Base-by-base conservation (phyloP, 1,140 invertebrate species). In the Ceratina australensis region DNA sequence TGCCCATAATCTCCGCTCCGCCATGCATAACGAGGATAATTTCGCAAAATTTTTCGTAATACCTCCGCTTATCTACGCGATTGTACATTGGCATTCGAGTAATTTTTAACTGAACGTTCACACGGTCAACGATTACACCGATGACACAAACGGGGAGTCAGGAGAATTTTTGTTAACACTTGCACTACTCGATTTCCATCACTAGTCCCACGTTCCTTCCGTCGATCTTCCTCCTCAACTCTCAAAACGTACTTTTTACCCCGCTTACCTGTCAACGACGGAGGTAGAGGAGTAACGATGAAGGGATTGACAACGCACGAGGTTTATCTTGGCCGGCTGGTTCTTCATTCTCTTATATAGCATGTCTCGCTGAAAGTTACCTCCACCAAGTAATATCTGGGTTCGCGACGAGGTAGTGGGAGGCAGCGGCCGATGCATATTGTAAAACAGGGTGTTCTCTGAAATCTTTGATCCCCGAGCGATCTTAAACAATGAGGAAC, bases 271-370 rank as follows among this genome's bases (percentile, higher is more conserved):
- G 81, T 86, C 74, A 82, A 79, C 68, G 77, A 83, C 67, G 77
- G 85, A 87, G 81, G 75, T 81, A 87, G 78, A 87, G 85, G 79
- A 86, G 83, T 71, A 85, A 78, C 83, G 71, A 79, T 77, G 76
- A 89, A 86, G 69, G 81, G 87, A 90, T 86, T 82, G 87, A 90
- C 89, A 87, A 89, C 86, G 89, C 91, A 86, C 90, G 86, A 88
- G 88, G 77, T 92, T 91, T 90, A 92, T 92, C 89, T 89, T 87
- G 83, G 89, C 86, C 84, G 86, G 81, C 87, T 88, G 85, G 82
- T 84, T 83, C 82, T 88, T 85, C 90, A 87, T 88, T 91, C 90
- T 86, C 90, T 92, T 92, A 92, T 92, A 92, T 92, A 92, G 87
- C 88, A 81, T 85, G 84, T 83, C 80, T 82, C 82, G 81, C 90